Evolutionary conservation across 2,113 vertebrate species (phyloP).

Genomic region (Tinamus guttatus): DNA sequence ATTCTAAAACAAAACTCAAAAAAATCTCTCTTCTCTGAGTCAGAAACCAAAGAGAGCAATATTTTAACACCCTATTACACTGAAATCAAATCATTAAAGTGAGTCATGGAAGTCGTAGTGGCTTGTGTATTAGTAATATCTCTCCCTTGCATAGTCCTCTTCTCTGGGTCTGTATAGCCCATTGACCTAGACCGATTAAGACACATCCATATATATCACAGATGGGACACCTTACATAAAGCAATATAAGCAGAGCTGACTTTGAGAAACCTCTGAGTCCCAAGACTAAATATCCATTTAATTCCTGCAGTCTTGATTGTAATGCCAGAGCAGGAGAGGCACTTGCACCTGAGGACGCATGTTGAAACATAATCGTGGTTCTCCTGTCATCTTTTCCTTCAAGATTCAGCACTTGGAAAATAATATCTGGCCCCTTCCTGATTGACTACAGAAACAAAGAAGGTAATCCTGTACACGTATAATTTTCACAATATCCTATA

Average conservation of each 20-base stretch:
- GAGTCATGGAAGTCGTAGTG: background rate
- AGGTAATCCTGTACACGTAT: background rate
- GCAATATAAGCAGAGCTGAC: background rate
- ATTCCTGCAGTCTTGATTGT: background rate
- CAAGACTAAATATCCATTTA: background rate
- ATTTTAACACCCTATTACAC: background rate
- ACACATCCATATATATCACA: background rate
- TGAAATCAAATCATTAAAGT: background rate
- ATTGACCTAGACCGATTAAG: accelerated
- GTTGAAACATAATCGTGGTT: background rate
- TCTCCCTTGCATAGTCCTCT: background rate
- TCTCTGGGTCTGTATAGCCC: background rate
- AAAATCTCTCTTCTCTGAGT: background rate
- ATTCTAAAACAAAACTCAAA: background rate
- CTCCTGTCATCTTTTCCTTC: background rate
- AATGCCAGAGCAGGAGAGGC: background rate
- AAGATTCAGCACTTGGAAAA: background rate
- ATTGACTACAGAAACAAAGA: background rate
- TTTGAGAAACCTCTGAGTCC: background rate
- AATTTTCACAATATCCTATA: background rate
- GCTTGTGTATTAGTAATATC: background rate
- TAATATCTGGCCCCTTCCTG: accelerated
- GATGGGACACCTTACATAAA: background rate
- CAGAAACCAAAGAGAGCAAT: background rate
- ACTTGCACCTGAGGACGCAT: background rate